These are phyloP conservation scores for Meliscaeva auricollis DNA, from an alignment of 2,888 invertebrate species.

Conservation along the genomic window DNA sequence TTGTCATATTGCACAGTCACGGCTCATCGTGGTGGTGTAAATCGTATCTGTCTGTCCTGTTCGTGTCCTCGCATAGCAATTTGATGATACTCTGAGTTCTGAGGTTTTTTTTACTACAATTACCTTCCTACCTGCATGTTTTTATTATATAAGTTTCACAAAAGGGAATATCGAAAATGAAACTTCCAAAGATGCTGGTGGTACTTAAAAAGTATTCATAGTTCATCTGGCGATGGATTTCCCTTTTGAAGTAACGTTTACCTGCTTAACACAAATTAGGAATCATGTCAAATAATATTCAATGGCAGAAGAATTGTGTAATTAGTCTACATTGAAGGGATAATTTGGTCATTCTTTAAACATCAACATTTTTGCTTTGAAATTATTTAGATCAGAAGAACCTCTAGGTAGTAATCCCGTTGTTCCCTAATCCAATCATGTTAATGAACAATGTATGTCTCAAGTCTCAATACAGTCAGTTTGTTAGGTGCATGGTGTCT, in stretches of 20 bases:
- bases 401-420: too few species aligned
- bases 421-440: too few species aligned
- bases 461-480: too few species aligned
- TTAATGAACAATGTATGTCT: too few species aligned
- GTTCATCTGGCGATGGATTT: conserved; percentile 35
- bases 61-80: background rate
- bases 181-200: conserved; percentile 37
- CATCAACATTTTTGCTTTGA: too few species aligned
- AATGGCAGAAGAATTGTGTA: background rate
- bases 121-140: conserved; percentile 7
- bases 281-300: background rate
- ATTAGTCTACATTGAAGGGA: background rate
- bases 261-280: background rate
- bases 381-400: too few species aligned
- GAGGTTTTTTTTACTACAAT: background rate
- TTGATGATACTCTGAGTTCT: background rate
- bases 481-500: too few species aligned
- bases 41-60: conserved; percentile 4
- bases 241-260: background rate
- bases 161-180: conserved; percentile 5
- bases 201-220: conserved; percentile 36
- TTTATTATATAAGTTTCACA: background rate
- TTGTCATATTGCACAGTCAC: conserved; percentile 37
- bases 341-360: background rate
- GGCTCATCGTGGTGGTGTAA: conserved; percentile 20